Conservation (phyloP, 92 coral and sea anemone species). For the Umimayanthus chanpuru region DNA sequence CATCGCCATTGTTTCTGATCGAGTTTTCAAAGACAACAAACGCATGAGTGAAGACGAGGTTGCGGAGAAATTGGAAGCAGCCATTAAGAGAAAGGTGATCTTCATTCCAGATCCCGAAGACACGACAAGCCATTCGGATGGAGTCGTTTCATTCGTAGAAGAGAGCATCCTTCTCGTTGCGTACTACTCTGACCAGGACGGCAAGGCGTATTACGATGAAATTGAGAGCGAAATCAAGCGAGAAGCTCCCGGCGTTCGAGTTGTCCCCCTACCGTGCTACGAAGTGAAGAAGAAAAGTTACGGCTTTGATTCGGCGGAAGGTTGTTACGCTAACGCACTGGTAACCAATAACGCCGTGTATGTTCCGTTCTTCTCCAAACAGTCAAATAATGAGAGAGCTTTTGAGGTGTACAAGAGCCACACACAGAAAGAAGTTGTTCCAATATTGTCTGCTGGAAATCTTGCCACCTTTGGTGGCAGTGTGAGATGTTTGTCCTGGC, state of each 20-base stretch:
- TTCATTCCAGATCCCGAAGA: slow-evolving; percentile 65
- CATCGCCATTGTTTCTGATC: slow-evolving; percentile 58
- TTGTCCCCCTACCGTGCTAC: slow-evolving; percentile 60
- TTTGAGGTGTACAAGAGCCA: slow-evolving; percentile 40
- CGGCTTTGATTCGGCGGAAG: slow-evolving; percentile 60
- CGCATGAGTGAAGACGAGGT: slow-evolving; percentile 41
- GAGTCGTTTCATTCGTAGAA: slow-evolving; percentile 64
- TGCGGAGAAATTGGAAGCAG: slow-evolving; percentile 42
- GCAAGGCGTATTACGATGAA: slow-evolving; percentile 48
- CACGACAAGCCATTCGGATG: slow-evolving; percentile 71
- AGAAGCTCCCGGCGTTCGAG: slow-evolving; percentile 44
- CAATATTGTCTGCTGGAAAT: slow-evolving; percentile 42
- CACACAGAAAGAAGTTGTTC: slow-evolving; percentile 63
- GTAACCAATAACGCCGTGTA: slow-evolving; percentile 66
- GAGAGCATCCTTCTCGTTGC: slow-evolving; percentile 56
- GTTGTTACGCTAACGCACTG: slow-evolving; percentile 62
- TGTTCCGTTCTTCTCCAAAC: slow-evolving; percentile 59
- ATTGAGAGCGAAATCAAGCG: slow-evolving; percentile 48
- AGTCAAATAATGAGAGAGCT: slow-evolving; percentile 49
- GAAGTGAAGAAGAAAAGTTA: slow-evolving; percentile 48
- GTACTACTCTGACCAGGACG: slow-evolving; percentile 45
- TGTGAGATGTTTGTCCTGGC: slow-evolving; percentile 71
- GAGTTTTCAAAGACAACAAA: slow-evolving; percentile 62
- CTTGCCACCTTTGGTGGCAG: slow-evolving; percentile 60
- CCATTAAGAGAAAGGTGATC: slow-evolving; percentile 51